Conservation (phyloP, 1,140 invertebrate genomes). For the Temnothorax nylanderi region DNA sequence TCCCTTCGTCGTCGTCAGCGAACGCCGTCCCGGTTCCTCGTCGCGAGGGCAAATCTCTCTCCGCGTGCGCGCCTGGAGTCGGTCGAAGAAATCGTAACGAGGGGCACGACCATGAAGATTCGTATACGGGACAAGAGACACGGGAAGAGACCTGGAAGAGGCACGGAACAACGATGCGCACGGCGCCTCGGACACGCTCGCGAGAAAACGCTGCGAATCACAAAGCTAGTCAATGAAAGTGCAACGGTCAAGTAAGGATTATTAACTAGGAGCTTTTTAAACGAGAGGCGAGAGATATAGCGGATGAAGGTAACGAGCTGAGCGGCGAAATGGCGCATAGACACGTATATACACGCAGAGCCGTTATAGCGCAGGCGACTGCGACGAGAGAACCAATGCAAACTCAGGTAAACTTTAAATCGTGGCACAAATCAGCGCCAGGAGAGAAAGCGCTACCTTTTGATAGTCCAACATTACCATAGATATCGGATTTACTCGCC, state of each 20-base stretch:
- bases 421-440: neutral
- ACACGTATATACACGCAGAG: neutral
- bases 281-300: slow-evolving; percentile 55
- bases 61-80: slow-evolving; percentile 29
- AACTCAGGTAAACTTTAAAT: slow-evolving; percentile 53
- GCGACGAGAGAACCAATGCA: slow-evolving; percentile 38
- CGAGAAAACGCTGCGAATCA: slow-evolving; percentile 74
- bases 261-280: slow-evolving; percentile 74
- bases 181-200: slow-evolving; percentile 60
- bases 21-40: slow-evolving; percentile 55
- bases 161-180: slow-evolving; percentile 35
- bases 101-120: slow-evolving; percentile 6
- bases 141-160: slow-evolving; percentile 6
- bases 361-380: slow-evolving; percentile 30
- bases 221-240: slow-evolving; percentile 86
- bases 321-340: slow-evolving; percentile 26
- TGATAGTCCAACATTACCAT: slow-evolving; percentile 65
- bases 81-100: neutral
- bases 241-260: slow-evolving; percentile 83
- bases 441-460: slow-evolving; percentile 30
- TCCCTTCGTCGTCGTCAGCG: slow-evolving; percentile 57
- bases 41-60: slow-evolving; percentile 1
- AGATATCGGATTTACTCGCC: slow-evolving; percentile 58
- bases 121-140: slow-evolving; percentile 1
- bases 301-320: slow-evolving; percentile 23